Base-by-base conservation (phyloP, 2,797 vertebrate genomes). In the Tenualosa thibaudeaui region DNA sequence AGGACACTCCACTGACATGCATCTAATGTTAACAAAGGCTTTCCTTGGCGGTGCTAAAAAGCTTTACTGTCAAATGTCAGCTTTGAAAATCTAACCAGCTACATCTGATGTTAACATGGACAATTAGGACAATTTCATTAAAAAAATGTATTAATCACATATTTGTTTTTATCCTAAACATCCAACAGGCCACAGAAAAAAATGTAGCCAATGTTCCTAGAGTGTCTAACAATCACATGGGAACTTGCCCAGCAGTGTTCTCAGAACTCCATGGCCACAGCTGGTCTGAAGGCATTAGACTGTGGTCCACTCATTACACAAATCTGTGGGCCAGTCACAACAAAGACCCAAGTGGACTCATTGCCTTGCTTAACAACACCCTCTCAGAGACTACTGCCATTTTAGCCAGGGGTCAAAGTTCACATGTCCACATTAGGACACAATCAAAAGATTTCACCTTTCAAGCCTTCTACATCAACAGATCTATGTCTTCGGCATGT, bases 401-500 rank as follows among this genome's bases (percentile, higher is more conserved):
- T 78, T 84, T 71, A 82, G 87, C 83, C 49, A 68, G 82, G 7
- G 85, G 84, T 86, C 87, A 86, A 81, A 86, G 84, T 50, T 87
- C 75, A 54, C 12, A 46, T 49, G 50, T 83, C 83, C 81, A 58
- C 31, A 49, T 81, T 84, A 26, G 49, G 84, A 78, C 82, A 81
- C 83, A 71, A 17, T 49, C 60, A 15, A 56, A 65, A 40, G 12
- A 17, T 75, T 75, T 75, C 31, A 31, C 37, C 68, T 75, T 19
- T 75, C 3, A 13, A 1, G 12, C 26, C 26, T 5, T 71, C 60
- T 10, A 65, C 15, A 3, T 40, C 15, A 37, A 37, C 3, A 71
- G 26, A 19, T 75, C 3, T 40, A 26, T 2, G 6, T 13, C 40
- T 2, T 51, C n/a, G 15, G 65, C 8, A 7, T 24, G 5, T 15